Evolutionary conservation across 2,113 vertebrate genomes (phyloP).

Genomic region (Leucopternis melanops): DNA sequence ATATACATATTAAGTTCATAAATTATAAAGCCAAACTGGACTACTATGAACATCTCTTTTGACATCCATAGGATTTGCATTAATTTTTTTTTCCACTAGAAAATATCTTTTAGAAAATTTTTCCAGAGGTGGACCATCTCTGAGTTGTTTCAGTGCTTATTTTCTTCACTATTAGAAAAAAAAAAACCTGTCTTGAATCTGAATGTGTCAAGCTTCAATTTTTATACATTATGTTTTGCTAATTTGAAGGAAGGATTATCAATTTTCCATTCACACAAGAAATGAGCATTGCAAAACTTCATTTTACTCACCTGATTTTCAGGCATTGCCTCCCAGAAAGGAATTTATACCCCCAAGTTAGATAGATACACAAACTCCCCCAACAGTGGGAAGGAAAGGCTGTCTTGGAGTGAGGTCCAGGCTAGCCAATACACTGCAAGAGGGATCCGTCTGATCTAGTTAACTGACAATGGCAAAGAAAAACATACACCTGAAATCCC

Average conservation of each 20-base stretch:
- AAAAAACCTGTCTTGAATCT: neutral
- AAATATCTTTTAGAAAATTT: neutral
- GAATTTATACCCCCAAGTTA: neutral
- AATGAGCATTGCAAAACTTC: neutral
- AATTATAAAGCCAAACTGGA: neutral
- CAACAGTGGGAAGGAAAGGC: neutral
- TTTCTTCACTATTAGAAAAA: neutral
- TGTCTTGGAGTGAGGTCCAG: neutral
- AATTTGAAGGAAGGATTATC: neutral
- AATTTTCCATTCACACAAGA: neutral
- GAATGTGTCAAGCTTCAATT: neutral
- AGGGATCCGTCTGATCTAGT: neutral
- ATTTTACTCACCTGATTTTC: neutral
- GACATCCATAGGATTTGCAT: neutral
- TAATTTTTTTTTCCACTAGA: neutral
- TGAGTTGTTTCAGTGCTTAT: neutral
- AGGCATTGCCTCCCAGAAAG: neutral
- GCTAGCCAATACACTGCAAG: neutral
- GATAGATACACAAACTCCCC: no score
- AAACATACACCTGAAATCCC: neutral
- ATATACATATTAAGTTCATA: neutral
- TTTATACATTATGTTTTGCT: neutral
- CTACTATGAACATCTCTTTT: neutral
- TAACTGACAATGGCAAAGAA: neutral
- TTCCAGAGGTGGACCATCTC: neutral